Conservation (phyloP, 2,888 invertebrate species). For the Abrostola triplasia region DNA sequence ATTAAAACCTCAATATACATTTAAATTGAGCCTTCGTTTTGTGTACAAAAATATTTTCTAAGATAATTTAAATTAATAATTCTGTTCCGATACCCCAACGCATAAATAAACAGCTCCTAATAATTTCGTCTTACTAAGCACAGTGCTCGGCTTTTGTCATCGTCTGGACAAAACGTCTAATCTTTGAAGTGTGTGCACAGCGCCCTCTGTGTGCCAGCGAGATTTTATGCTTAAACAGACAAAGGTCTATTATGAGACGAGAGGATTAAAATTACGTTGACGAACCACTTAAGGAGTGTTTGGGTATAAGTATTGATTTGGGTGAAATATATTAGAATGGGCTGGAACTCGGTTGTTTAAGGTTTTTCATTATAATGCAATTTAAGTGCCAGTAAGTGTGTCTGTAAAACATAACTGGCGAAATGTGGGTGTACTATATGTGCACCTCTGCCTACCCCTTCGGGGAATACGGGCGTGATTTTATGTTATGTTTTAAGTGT, state of each 20-base stretch:
- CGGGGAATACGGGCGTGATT: no score
- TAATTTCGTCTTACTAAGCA: conserved; percentile 16
- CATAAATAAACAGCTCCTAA: not conserved
- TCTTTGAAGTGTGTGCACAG: conserved; percentile 33
- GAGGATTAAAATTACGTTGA: conserved; percentile 38
- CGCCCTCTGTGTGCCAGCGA: conserved; percentile 27
- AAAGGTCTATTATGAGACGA: conserved; percentile 25
- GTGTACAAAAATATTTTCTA: no score
- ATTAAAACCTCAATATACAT: no score
- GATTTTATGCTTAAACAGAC: conserved; percentile 35
- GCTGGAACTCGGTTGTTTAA: not conserved
- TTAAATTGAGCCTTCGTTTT: no score
- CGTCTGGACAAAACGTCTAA: conserved; percentile 29
- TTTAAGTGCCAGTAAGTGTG: no score
- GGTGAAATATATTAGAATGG: conserved; percentile 9
- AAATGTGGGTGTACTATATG: no score
- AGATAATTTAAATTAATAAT: no score
- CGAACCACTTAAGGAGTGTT: conserved; percentile 27
- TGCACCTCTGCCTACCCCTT: no score
- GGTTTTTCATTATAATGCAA: no score
- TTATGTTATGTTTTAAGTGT: no score
- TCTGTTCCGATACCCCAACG: not conserved
- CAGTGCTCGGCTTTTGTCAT: conserved; percentile 12
- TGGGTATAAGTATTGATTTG: conserved; percentile 14
- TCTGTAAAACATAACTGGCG: no score